phyloP scores from a whole-genome alignment of 2,888 invertebrate species.

The Cabera pusaria region DNA sequence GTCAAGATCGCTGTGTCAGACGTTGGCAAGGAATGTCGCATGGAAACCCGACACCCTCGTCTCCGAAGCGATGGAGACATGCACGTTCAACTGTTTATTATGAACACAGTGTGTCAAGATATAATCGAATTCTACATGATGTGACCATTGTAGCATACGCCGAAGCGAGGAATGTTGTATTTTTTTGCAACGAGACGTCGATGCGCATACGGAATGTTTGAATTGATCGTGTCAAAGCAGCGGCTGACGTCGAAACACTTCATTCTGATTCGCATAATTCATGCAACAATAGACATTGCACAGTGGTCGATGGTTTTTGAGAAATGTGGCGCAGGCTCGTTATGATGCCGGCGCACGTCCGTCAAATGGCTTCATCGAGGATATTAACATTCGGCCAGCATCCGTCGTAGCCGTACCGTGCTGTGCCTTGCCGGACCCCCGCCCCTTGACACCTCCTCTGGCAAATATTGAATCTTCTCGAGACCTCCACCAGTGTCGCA shows the following conservation, averaged over 20 bases:
- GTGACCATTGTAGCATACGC: constrained; percentile 39
- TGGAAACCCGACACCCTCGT: constrained; percentile 55
- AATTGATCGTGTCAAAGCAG: constrained; percentile 44
- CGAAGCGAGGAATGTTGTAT: constrained; percentile 46
- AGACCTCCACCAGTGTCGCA: constrained; percentile 69
- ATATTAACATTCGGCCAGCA: constrained; percentile 78
- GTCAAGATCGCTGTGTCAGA: constrained; percentile 51
- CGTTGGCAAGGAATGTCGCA: constrained; percentile 54
- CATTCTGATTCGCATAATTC: constrained; percentile 61
- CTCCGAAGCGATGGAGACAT: constrained; percentile 46
- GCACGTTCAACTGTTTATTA: constrained; percentile 43
- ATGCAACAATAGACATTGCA: constrained; percentile 64
- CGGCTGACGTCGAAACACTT: constrained; percentile 37
- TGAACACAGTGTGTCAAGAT: constrained; percentile 38
- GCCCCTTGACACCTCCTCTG: constrained; percentile 39
- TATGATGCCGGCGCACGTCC: constrained; percentile 66
- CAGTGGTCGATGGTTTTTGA: constrained; percentile 62
- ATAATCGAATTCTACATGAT: constrained; percentile 45
- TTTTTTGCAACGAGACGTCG: constrained; percentile 36
- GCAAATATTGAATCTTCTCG: constrained; percentile 71
- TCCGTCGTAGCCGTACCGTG: constrained; percentile 36
- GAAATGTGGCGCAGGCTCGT: constrained; percentile 65
- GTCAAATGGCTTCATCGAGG: constrained; percentile 74
- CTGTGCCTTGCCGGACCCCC: constrained; percentile 34
- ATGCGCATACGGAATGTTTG: constrained; percentile 45